Evolutionary conservation across 2,797 vertebrate genomes (phyloP).

Genomic region (Artibeus jamaicensis): DNA sequence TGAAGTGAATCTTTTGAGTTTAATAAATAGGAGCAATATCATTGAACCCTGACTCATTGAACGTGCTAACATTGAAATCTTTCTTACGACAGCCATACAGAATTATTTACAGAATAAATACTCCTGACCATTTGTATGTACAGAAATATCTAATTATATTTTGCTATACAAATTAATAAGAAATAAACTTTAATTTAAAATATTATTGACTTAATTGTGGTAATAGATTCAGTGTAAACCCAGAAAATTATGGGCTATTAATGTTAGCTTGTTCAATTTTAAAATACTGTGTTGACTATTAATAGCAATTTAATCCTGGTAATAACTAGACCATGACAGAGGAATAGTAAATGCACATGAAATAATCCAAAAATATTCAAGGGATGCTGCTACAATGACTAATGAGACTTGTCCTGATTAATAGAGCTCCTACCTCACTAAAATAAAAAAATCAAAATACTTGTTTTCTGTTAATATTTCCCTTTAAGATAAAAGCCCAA

Average conservation of each 20-base stretch:
- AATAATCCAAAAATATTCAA: not conserved
- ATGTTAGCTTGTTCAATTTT: constrained; percentile 68
- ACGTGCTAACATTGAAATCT: constrained; percentile 23
- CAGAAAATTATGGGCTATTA: constrained; percentile 73
- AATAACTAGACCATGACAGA: constrained; percentile 57
- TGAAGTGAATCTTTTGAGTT: not conserved
- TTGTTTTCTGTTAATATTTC: constrained; percentile 60
- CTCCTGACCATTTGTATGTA: constrained; percentile 53
- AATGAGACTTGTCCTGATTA: not conserved
- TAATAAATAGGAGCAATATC: not conserved
- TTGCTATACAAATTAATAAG: constrained; percentile 70
- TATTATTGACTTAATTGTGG: constrained; percentile 78
- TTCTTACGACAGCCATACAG: constrained; percentile 44
- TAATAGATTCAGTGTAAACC: constrained; percentile 76
- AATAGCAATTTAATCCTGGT: constrained; percentile 64
- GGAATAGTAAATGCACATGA: constrained; percentile 48
- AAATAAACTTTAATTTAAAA: constrained; percentile 77
- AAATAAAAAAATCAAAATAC: constrained; percentile 46
- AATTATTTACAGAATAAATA: constrained; percentile 61
- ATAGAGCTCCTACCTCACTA: constrained; percentile 27
- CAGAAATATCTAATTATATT: constrained; percentile 74
- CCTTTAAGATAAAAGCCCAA: constrained; percentile 51
- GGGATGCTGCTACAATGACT: not conserved
- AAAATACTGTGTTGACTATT: constrained; percentile 66
- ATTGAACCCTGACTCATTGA: not conserved